Evolutionary conservation across 1,140 invertebrate genomes (phyloP).

Genomic region (Macrocentrus cingulum): DNA sequence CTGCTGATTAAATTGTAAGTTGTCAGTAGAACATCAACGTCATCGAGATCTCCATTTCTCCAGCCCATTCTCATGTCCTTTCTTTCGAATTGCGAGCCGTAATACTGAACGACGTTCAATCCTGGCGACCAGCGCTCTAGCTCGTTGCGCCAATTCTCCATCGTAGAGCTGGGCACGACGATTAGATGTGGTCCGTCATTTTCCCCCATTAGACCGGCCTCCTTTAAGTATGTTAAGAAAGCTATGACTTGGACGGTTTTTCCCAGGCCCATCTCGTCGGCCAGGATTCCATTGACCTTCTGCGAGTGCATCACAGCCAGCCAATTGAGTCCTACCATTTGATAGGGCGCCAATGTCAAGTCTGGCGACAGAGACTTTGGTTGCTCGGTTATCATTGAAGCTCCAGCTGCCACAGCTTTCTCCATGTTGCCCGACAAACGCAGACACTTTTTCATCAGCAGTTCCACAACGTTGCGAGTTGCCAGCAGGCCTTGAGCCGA

Average conservation of each 20-base stretch:
- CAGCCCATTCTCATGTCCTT: conserved; percentile 74
- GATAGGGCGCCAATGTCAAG: conserved; percentile 80
- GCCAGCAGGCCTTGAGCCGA: conserved; percentile 69
- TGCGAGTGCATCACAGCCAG: conserved; percentile 85
- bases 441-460: conserved; percentile 76
- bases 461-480: conserved; percentile 69
- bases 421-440: conserved; percentile 71
- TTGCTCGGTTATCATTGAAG: conserved; percentile 67
- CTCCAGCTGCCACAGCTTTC: conserved; percentile 70
- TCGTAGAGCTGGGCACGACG: conserved; percentile 88
- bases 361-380: conserved; percentile 60
- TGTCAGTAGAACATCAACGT: conserved; percentile 84
- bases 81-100: conserved; percentile 84
- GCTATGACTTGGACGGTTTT: conserved; percentile 91
- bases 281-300: conserved; percentile 90
- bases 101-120: conserved; percentile 81
- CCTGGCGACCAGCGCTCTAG: conserved; percentile 82
- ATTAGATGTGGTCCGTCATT: conserved; percentile 79
- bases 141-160: conserved; percentile 90
- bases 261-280: conserved; percentile 87
- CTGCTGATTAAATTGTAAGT: conserved; percentile 83
- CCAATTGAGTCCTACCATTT: conserved; percentile 95
- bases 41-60: conserved; percentile 72
- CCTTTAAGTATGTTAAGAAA: conserved; percentile 86
- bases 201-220: conserved; percentile 63